Base-by-base conservation (phyloP, 1,140 invertebrate species). In the Aphidius gifuensis region DNA sequence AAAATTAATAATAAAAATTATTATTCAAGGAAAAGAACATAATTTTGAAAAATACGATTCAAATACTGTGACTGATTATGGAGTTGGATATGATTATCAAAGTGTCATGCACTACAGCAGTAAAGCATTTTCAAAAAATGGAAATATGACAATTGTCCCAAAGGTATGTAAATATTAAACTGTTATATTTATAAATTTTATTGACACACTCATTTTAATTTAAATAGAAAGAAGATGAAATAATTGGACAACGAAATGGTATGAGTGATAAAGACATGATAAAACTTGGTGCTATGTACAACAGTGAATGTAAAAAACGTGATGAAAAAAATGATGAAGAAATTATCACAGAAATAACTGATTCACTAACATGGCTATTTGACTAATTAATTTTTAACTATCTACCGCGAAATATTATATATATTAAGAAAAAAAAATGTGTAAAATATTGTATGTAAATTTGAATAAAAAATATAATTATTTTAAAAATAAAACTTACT, bases 21-120 rank as follows among this genome's bases (percentile, higher is more conserved):
- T n/a, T 48, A 11, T 43, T 40, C 55, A 64, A 84, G 86, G 85
- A 21, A 82, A 85, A 3, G 83, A 85, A 69, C 80, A 78, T 45
- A 92, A 92, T 72, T 92, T 92, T 73, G 84, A 86, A 54, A 91
- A 90, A 73, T 83, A 85, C 0, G 80, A 83, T 2, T 70, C 74
- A n/a, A 74, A 77, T 11, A 78, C 74, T 4, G 85, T 85, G 0
- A 80, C 85, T 48, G 84, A 82, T 32, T 90, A 83, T 66, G 88
- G 88, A 4, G 83, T 92, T 2, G 79, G 83, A 0, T 93, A 92
- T 62, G 92, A 93, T 75, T 93, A 90, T 69, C 84, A 85, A 54
- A 92, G 90, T 64, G 88, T 94, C 1, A 93, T 93, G 91, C 92
- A 94, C 72, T 93, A 94, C 70, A 91, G 88, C 0, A 80, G 85